Percentiles rank a stretch among this genome's conserved stretches.
These are phyloP conservation scores for Oncopodura yosiiana DNA, from an alignment of 1,140 invertebrate species.

Conservation along the genomic window DNA sequence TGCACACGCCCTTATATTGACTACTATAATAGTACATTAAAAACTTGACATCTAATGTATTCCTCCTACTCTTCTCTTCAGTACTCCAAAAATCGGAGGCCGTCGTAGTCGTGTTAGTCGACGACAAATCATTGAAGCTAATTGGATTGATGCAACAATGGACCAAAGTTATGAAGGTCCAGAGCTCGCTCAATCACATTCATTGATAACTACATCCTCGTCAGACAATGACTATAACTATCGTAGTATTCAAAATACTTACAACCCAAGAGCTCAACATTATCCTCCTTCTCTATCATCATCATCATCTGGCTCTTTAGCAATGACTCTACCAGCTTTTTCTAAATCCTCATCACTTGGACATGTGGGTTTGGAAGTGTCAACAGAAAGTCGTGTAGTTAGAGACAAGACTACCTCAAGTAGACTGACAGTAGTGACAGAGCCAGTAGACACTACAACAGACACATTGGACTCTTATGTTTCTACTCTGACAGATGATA, in stretches of 20 bases:
- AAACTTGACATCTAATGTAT: no score
- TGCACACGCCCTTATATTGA: no score
- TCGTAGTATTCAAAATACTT: neutral
- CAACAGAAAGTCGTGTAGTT: neutral
- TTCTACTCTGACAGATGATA: conserved; percentile 25
- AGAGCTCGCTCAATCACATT: conserved; percentile 6
- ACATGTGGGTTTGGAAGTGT: no score
- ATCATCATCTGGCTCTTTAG: neutral
- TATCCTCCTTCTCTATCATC: neutral
- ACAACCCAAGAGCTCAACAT: no score
- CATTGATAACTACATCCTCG: neutral
- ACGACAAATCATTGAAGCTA: conserved; percentile 28
- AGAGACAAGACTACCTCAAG: neutral
- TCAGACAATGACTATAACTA: neutral
- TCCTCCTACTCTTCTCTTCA: no score
- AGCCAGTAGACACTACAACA: neutral
- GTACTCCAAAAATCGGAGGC: conserved; percentile 24
- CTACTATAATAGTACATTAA: no score
- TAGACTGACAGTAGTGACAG: neutral
- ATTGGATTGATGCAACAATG: conserved; percentile 16
- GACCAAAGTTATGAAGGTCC: conserved; percentile 16
- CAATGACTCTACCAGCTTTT: neutral
- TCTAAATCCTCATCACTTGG: no score
- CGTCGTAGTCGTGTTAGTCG: conserved; percentile 30
- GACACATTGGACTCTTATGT: conserved; percentile 24